Conservation (phyloP, 2,888 invertebrate species). For the Acanthosepion lycidas region DNA sequence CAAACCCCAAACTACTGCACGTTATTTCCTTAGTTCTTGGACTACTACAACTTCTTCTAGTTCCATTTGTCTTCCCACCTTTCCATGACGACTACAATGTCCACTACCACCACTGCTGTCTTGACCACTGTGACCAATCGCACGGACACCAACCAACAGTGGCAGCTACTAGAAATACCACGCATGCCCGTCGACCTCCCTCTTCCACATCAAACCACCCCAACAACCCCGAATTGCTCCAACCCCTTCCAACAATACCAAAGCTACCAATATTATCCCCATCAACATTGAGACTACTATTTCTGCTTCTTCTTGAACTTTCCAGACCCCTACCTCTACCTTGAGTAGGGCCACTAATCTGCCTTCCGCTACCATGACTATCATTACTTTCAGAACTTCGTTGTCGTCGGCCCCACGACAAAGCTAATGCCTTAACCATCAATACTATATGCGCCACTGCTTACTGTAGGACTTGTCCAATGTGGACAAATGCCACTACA, state of each 20-base stretch:
- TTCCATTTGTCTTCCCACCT: neutral
- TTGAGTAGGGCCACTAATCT: conserved; percentile 17
- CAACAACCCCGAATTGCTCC: neutral
- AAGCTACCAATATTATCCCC: neutral
- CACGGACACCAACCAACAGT: conserved; percentile 25
- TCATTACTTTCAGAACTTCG: neutral
- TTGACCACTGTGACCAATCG: conserved; percentile 33
- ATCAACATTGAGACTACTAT: neutral
- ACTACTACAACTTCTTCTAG: conserved; percentile 11
- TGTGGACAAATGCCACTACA: conserved; percentile 20
- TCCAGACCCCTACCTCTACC: neutral
- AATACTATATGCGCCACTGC: conserved; percentile 22
- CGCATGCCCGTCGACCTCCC: neutral
- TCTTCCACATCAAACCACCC: neutral
- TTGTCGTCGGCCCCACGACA: neutral
- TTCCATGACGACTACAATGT: neutral
- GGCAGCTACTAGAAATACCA: conserved; percentile 21
- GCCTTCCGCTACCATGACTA: neutral
- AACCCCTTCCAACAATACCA: neutral
- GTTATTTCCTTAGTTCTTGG: neutral
- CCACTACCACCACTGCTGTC: neutral
- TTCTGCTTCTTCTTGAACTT: conserved; percentile 2
- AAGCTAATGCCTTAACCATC: conserved; percentile 1
- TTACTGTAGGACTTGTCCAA: conserved; percentile 9
- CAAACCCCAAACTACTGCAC: neutral